phyloP scores from a whole-genome alignment of 1,140 invertebrate genomes.

The Diplogasteroides magnus region DNA sequence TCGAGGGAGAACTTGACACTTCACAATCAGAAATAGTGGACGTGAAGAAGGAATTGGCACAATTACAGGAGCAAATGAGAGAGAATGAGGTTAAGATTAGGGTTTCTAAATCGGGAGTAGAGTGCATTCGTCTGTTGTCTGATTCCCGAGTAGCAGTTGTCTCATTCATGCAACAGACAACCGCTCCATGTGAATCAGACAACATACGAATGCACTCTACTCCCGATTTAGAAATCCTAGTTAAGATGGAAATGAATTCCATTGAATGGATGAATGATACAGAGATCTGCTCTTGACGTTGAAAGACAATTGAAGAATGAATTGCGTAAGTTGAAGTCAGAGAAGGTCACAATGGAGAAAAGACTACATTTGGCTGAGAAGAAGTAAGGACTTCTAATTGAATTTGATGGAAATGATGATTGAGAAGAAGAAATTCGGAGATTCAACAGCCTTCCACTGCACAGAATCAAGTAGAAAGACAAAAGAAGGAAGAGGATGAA shows the following conservation, averaged over 20 bases:
- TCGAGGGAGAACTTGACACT: slow-evolving; percentile 6
- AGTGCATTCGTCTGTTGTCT: no score
- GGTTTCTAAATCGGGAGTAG: no score
- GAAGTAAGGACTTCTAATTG: neutral
- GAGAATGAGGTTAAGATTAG: slow-evolving; percentile 8
- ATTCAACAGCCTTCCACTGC: no score
- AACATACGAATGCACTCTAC: no score
- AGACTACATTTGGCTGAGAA: neutral
- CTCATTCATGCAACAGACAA: no score
- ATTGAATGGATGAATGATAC: slow-evolving; percentile 7
- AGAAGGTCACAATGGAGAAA: neutral
- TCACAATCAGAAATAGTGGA: slow-evolving; percentile 12
- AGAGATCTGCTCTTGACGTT: neutral
- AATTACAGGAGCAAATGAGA: slow-evolving; percentile 15
- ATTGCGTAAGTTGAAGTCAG: neutral
- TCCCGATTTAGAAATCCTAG: no score
- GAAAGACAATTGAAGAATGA: slow-evolving; percentile 1
- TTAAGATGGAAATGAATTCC: no score
- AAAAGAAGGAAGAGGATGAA: neutral
- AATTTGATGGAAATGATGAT: neutral
- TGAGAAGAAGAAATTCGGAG: neutral
- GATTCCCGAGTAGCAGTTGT: no score
- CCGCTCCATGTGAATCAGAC: no score
- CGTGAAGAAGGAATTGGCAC: slow-evolving; percentile 17
- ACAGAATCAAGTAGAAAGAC: neutral